phyloP scores from a whole-genome alignment of 1,140 invertebrate species.

The Bursaphelenchus mucronatus region DNA sequence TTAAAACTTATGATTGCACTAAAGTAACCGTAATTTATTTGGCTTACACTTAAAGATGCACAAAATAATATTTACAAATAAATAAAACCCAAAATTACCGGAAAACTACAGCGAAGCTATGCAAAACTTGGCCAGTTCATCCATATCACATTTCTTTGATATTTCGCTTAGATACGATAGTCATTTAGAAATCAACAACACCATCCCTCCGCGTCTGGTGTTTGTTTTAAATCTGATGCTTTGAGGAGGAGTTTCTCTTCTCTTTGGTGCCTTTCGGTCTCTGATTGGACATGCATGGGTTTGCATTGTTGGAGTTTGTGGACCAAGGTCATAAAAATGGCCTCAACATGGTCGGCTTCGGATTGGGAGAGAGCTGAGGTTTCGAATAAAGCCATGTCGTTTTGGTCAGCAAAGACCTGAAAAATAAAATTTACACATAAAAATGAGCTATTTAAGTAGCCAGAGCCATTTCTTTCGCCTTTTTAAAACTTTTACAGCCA shows the following conservation, averaged over 20 bases:
- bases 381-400: slow-evolving; percentile 69
- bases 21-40: too few relatives aligned
- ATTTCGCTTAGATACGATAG: too few relatives aligned
- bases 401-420: slow-evolving; percentile 58
- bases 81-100: too few relatives aligned
- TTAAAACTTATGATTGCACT: too few relatives aligned
- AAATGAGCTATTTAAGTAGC: too few relatives aligned
- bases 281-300: slow-evolving; percentile 64
- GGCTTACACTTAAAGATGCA: too few relatives aligned
- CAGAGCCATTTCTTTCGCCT: too few relatives aligned
- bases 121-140: too few relatives aligned
- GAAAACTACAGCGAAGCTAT: too few relatives aligned
- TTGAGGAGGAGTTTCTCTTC: slow-evolving; percentile 52
- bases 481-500: too few relatives aligned
- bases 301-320: slow-evolving; percentile 72
- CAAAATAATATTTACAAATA: too few relatives aligned
- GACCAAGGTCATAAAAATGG: slow-evolving; percentile 77
- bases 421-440: background rate
- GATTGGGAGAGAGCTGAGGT: slow-evolving; percentile 75
- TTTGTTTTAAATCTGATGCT: slow-evolving; percentile 44
- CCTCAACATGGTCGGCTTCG: slow-evolving; percentile 74
- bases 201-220: slow-evolving; percentile 42
- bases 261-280: slow-evolving; percentile 45
- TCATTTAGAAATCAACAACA: slow-evolving; percentile 33
- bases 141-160: too few relatives aligned